phyloP scores from a whole-genome alignment of 92 coral and sea anemone species.

The Siderastrea siderea region DNA sequence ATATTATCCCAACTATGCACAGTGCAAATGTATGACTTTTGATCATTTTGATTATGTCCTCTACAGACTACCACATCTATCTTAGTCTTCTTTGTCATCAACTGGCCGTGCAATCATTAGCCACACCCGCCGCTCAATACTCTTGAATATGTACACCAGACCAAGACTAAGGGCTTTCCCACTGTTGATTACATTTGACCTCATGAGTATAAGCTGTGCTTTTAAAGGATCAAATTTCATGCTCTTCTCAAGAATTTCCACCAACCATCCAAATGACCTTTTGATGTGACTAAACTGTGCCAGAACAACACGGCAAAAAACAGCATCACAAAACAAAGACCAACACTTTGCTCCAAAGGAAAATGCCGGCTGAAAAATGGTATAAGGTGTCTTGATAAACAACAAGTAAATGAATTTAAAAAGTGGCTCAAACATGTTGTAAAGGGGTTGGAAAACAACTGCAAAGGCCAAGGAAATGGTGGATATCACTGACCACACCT shows the following conservation, averaged over 20 bases:
- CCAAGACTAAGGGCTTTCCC: slow-evolving; percentile 94
- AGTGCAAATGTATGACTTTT: no score
- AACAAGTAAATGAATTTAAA: slow-evolving; percentile 55
- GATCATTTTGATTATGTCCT: background rate
- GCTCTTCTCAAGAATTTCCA: slow-evolving; percentile 80
- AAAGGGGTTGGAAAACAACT: slow-evolving; percentile 62
- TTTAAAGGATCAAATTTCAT: slow-evolving; percentile 88
- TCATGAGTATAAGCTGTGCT: slow-evolving; percentile 87
- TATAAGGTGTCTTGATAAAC: slow-evolving; percentile 72
- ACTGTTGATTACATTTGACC: slow-evolving; percentile 93
- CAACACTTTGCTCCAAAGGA: slow-evolving; percentile 57
- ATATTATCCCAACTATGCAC: no score
- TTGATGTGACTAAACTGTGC: slow-evolving; percentile 57
- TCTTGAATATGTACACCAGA: slow-evolving; percentile 77
- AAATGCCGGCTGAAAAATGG: slow-evolving; percentile 70
- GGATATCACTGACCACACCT: slow-evolving; percentile 61
- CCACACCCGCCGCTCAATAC: slow-evolving; percentile 85
- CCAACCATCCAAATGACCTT: slow-evolving; percentile 33
- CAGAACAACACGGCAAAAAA: slow-evolving; percentile 60
- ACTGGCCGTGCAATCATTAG: slow-evolving; percentile 70
- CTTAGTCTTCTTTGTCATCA: slow-evolving; percentile 68
- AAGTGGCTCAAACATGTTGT: slow-evolving; percentile 69
- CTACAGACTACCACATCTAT: background rate
- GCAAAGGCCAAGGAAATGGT: slow-evolving; percentile 55
- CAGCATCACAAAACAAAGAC: slow-evolving; percentile 65